These are phyloP conservation scores for Brachyalestes nurse DNA, from an alignment of 2,797 vertebrate species.

Conservation along the genomic window DNA sequence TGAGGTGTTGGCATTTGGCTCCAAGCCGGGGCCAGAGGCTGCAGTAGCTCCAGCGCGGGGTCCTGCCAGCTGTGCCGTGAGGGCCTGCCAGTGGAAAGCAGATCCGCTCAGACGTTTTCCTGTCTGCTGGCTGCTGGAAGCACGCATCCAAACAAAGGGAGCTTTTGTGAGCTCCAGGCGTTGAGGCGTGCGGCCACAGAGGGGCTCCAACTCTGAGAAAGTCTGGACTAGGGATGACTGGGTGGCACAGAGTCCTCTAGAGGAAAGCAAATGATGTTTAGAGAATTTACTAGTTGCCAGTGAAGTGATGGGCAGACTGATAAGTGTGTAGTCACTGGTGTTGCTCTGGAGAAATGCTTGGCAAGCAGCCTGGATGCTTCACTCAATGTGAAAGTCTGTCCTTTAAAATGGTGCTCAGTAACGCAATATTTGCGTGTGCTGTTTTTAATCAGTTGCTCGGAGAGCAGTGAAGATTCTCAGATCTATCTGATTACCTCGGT, in stretches of 20 bases:
- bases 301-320: conserved; percentile 9
- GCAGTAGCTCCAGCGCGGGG: conserved; percentile 56
- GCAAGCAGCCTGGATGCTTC: background rate
- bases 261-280: conserved; percentile 32
- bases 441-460: background rate
- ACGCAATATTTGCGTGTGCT: background rate
- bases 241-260: conserved; percentile 11
- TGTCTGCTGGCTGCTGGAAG: conserved; percentile 61
- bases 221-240: conserved; percentile 14
- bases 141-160: conserved; percentile 70
- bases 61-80: conserved; percentile 61
- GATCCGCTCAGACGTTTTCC: conserved; percentile 67
- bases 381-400: conserved; percentile 1
- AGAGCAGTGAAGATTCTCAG: background rate
- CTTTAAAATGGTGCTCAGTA: background rate
- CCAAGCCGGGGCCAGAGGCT: conserved; percentile 54
- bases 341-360: conserved; percentile 4
- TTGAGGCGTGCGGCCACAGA: conserved; percentile 50
- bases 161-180: conserved; percentile 67
- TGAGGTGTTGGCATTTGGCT: conserved; percentile 59
- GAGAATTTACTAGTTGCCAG: background rate
- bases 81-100: conserved; percentile 60
- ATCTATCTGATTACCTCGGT: background rate
- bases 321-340: conserved; percentile 4
- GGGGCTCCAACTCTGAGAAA: conserved; percentile 24